Evolutionary conservation across 1,140 invertebrate genomes (phyloP).

Genomic region (Anthonomus grandis): DNA sequence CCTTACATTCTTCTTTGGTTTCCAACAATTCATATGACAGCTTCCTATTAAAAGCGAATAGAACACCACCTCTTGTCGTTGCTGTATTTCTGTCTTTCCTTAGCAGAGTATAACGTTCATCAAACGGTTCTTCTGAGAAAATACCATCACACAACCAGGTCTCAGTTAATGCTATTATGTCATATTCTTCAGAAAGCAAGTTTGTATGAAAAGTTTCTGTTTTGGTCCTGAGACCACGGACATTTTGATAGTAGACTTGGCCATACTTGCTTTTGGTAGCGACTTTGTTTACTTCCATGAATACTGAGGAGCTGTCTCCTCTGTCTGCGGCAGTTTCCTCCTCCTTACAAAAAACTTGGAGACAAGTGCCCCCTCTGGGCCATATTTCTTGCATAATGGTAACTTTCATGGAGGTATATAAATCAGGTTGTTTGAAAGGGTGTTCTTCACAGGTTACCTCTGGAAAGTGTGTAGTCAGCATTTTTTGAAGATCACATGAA

Average conservation of each 20-base stretch:
- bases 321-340: neutral
- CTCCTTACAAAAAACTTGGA: too few species aligned
- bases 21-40: neutral
- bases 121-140: slow-evolving; percentile 1
- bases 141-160: slow-evolving; percentile 5
- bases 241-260: too few species aligned
- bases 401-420: too few species aligned
- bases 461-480: too few species aligned
- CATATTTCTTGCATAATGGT: too few species aligned
- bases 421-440: too few species aligned
- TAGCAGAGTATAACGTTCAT: neutral
- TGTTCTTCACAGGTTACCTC: too few species aligned
- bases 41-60: neutral
- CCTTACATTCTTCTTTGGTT: slow-evolving; percentile 1
- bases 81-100: slow-evolving; percentile 1
- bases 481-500: neutral
- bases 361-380: too few species aligned
- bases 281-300: too few species aligned
- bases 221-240: slow-evolving; percentile 1
- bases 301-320: too few species aligned
- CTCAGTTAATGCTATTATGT: slow-evolving; percentile 3
- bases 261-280: too few species aligned
- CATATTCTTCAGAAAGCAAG: slow-evolving; percentile 1
- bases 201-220: neutral
- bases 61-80: neutral